These are phyloP conservation scores for Armadillidium nasatum DNA, from an alignment of 1,140 invertebrate genomes.

Conservation along the genomic window DNA sequence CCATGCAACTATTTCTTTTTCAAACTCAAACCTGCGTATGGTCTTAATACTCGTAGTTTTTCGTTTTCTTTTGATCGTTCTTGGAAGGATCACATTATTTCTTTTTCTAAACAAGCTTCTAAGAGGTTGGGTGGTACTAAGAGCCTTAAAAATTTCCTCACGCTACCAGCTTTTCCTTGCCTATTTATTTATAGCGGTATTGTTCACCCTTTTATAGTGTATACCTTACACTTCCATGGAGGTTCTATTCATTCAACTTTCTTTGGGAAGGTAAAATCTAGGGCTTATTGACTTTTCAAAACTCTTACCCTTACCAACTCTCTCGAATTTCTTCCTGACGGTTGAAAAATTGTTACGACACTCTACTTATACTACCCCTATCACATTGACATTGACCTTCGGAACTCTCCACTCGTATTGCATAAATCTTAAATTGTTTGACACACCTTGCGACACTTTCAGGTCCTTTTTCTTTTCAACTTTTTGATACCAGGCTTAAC, in stretches of 20 bases:
- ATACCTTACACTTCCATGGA: neutral
- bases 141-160: neutral
- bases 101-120: no score
- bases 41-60: neutral
- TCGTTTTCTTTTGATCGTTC: neutral
- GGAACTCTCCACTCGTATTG: neutral
- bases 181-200: neutral
- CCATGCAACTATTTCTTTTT: no score
- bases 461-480: neutral
- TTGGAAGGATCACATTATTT: no score
- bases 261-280: neutral
- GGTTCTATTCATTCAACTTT: neutral
- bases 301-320: neutral
- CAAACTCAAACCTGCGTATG: neutral
- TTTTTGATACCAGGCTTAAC: neutral
- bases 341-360: neutral
- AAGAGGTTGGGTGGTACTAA: no score
- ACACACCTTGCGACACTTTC: neutral
- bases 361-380: no score
- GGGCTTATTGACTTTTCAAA: neutral
- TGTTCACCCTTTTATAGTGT: neutral
- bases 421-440: neutral
- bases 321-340: no score
- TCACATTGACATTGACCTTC: neutral
- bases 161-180: neutral